Evolutionary conservation across 2,888 invertebrate genomes (phyloP), one percentile per base, ranked within the genome.

Genomic region (Nomada fabriciana): DNA sequence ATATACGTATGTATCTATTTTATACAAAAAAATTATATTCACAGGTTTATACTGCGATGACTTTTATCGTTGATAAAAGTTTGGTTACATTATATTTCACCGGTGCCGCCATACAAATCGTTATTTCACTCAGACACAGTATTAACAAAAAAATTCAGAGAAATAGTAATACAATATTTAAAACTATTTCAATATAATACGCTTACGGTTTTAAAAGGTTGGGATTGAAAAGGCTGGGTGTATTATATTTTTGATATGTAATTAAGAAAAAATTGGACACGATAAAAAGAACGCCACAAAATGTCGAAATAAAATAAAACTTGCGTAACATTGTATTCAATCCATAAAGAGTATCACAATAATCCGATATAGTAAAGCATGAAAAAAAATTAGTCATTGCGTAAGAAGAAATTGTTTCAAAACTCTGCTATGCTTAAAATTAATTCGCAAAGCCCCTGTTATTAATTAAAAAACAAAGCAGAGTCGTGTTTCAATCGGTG

Each of bases 171-270:
- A 43, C 7, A 15, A 67, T 72, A 64, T 47, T 29, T 29, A 57
- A 36, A 67, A 57, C 59, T 74, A 74, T 29, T 50, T 57, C 65
- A 74, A 47, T 18, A 18, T 29, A 47, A 47, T 57, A 55, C 29
- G 11, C 11, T 29, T 57, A 55, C 50, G n/a, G 23, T 13, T n/a
- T 25, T 10, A n/a, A 50, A 61, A 50, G 2, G 18, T 1, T 0
- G 18, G 4, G 5, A 43, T 11, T 20, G 55, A 13, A 13, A 13
- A 7, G 15, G 9, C 7, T 13, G 2, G 15, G 36, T 7, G 36
- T 36, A 7, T 36, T 36, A 36, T 36, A 36, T 36, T 36, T 36
- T 36, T 7, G 36, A 36, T 36, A 5, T 36, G 36, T 36, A 36
- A 36, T 7, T 36, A 36, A 7, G 36, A 36, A 36, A 5, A 36